These are phyloP conservation scores for Calcarius lapponicus DNA, from an alignment of 2,797 vertebrate genomes.

Conservation along the genomic window DNA sequence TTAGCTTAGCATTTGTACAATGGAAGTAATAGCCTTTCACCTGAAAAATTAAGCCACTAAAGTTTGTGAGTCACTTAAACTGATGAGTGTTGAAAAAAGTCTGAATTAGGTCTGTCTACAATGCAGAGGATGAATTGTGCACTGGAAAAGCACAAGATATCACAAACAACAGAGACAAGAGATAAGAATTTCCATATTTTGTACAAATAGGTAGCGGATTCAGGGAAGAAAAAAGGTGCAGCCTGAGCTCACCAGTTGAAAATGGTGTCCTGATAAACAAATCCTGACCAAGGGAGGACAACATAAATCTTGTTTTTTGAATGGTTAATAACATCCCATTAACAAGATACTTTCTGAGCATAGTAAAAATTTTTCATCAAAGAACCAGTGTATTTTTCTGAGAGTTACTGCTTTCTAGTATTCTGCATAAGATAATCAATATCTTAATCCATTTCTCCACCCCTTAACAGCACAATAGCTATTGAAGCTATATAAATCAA, in stretches of 20 bases:
- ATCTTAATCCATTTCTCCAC: not conserved
- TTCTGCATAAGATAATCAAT: not conserved
- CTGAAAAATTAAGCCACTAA: conserved; percentile 8
- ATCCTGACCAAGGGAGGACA: not conserved
- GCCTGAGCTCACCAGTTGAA: not conserved
- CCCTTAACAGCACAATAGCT: not conserved
- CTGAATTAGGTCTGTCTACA: not conserved
- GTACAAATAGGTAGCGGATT: not conserved
- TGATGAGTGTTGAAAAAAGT: not conserved
- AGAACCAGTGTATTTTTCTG: not conserved
- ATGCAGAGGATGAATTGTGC: not conserved
- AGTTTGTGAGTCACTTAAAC: not conserved
- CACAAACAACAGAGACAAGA: not conserved
- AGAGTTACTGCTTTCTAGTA: not conserved
- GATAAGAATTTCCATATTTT: not conserved
- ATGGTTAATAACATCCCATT: not conserved
- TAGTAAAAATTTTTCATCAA: not conserved
- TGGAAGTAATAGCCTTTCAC: not conserved
- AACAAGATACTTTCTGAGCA: not conserved
- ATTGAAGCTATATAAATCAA: not conserved
- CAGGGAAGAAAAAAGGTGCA: not conserved
- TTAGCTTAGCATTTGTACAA: not conserved
- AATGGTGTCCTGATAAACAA: not conserved
- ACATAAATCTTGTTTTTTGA: not conserved
- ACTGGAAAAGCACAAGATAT: not conserved